A percentile compares a stretch with the other conserved stretches of the same genome.
Conservation (phyloP, 2,888 invertebrate genomes). For the Rhynchonema sp. region DNA sequence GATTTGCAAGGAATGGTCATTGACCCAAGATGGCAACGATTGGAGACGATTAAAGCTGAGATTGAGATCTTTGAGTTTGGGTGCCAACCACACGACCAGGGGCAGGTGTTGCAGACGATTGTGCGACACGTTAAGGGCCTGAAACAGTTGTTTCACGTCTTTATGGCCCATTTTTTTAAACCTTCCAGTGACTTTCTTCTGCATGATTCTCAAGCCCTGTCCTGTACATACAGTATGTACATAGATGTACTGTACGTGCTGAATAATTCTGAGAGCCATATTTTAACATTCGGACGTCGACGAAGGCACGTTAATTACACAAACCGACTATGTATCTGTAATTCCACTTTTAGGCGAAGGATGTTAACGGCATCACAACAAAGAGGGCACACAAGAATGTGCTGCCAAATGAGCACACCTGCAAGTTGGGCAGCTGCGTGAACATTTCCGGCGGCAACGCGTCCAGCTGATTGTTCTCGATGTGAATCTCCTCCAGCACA, state of each 20-base stretch:
- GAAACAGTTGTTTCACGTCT: too few species aligned
- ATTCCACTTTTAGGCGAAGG: too few species aligned
- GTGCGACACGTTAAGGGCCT: constrained; percentile 62
- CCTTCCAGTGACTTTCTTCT: too few species aligned
- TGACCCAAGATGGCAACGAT: constrained; percentile 40
- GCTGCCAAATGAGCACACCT: constrained; percentile 28
- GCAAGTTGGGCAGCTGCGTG: constrained; percentile 48
- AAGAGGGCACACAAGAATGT: not conserved
- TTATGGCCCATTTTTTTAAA: too few species aligned
- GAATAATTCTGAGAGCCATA: too few species aligned
- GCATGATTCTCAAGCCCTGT: too few species aligned
- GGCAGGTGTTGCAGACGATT: constrained; percentile 70
- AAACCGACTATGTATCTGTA: too few species aligned
- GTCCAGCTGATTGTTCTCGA: constrained; percentile 71
- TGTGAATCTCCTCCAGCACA: constrained; percentile 46
- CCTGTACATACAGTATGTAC: too few species aligned
- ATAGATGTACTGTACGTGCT: too few species aligned
- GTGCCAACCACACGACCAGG: constrained; percentile 62
- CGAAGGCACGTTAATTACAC: too few species aligned
- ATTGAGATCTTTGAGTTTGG: constrained; percentile 65
- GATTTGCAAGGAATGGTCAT: too few species aligned
- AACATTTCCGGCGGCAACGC: constrained; percentile 61
- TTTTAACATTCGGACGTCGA: too few species aligned
- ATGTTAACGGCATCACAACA: constrained; percentile 2
- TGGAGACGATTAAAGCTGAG: constrained; percentile 66